These are phyloP conservation scores for Varanus komodoensis DNA, from an alignment of 2,113 vertebrate genomes.

Conservation along the genomic window DNA sequence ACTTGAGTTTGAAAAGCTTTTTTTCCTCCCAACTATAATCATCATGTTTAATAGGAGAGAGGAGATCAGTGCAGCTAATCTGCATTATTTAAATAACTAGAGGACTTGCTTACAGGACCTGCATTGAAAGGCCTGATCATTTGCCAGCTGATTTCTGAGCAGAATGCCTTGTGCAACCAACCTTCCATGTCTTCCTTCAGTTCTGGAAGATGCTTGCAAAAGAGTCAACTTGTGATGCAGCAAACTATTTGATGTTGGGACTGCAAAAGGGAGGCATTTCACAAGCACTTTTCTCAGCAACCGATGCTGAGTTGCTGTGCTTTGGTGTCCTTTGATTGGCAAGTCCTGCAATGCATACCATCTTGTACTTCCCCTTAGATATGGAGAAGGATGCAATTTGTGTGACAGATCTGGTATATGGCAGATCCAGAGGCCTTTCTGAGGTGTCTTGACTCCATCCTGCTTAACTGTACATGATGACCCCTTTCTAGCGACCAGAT, in stretches of 20 bases:
- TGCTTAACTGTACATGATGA: not conserved
- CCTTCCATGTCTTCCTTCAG: not conserved
- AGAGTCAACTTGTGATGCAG: not conserved
- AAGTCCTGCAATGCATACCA: not conserved
- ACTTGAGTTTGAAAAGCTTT: constrained; percentile 47
- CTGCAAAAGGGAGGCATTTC: not conserved
- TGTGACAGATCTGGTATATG: not conserved
- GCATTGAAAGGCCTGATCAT: constrained; percentile 36
- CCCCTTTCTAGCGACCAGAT: not conserved
- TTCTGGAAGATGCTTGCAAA: not conserved
- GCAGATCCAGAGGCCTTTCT: not conserved
- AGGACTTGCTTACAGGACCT: constrained; percentile 47
- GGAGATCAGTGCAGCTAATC: constrained; percentile 39
- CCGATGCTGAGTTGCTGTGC: too few relatives aligned
- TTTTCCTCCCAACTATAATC: constrained; percentile 19
- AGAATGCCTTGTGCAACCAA: not conserved
- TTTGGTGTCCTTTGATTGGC: not conserved
- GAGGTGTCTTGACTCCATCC: not conserved
- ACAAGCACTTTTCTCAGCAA: not conserved
- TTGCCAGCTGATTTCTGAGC: constrained; percentile 42
- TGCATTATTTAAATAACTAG: constrained; percentile 42
- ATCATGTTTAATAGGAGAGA: constrained; percentile 53
- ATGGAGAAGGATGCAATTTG: not conserved
- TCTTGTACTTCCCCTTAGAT: not conserved
- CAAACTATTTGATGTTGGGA: not conserved